These are phyloP conservation scores for Melanotaenia pygmaea DNA, from an alignment of 2,797 vertebrate species.

Conservation along the genomic window DNA sequence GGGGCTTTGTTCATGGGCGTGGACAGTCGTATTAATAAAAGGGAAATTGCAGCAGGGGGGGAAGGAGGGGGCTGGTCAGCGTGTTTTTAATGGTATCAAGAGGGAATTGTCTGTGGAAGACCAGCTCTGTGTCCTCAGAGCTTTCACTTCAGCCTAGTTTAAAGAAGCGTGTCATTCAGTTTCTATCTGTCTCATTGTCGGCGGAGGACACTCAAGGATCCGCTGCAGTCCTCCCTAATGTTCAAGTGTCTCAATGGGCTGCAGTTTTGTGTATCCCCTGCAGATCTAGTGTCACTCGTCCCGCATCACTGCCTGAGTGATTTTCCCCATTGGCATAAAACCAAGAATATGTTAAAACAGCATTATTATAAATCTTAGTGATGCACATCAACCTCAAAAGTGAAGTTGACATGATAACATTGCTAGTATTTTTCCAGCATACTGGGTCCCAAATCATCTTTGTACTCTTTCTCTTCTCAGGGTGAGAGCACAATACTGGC, in stretches of 20 bases:
- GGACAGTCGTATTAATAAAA: slow-evolving; percentile 81
- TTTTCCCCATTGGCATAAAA: slow-evolving; percentile 1
- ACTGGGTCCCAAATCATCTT: neutral
- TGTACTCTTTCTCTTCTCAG: slow-evolving; percentile 69
- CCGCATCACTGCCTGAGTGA: slow-evolving; percentile 18
- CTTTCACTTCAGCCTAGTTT: slow-evolving; percentile 71
- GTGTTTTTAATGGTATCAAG: slow-evolving; percentile 82
- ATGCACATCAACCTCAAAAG: neutral
- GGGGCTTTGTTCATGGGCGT: slow-evolving; percentile 66
- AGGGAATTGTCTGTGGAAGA: slow-evolving; percentile 75
- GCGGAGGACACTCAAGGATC: slow-evolving; percentile 47
- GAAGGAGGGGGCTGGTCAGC: slow-evolving; percentile 61
- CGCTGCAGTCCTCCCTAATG: slow-evolving; percentile 22
- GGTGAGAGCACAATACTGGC: slow-evolving; percentile 87
- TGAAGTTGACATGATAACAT: neutral
- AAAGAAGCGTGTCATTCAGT: slow-evolving; percentile 75
- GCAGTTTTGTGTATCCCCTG: slow-evolving; percentile 21
- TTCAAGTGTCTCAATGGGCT: slow-evolving; percentile 54
- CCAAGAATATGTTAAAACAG: neutral
- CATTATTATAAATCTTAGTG: neutral
- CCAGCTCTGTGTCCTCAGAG: slow-evolving; percentile 64
- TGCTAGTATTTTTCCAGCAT: neutral
- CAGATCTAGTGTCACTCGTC: slow-evolving; percentile 19
- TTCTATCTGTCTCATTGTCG: slow-evolving; percentile 65
- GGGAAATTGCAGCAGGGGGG: slow-evolving; percentile 69